phyloP scores from a whole-genome alignment of 2,888 invertebrate genomes.

The Diaperis boleti region DNA sequence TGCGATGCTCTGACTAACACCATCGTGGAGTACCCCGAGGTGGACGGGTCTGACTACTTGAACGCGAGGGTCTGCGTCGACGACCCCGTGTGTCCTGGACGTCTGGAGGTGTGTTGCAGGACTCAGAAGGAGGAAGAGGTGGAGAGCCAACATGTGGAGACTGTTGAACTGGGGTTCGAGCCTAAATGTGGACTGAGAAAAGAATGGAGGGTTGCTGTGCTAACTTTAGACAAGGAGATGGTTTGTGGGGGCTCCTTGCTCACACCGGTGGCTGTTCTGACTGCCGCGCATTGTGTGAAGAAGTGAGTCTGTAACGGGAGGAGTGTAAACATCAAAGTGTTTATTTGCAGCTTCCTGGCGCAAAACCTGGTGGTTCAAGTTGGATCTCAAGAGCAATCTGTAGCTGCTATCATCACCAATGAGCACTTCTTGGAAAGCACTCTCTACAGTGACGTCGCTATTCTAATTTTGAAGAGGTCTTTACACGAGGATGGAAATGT shows the following conservation, averaged over 20 bases:
- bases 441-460: constrained; percentile 77
- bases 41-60: constrained; percentile 76
- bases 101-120: constrained; percentile 78
- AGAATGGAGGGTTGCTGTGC: constrained; percentile 85
- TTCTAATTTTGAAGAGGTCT: constrained; percentile 72
- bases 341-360: constrained; percentile 36
- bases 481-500: constrained; percentile 75
- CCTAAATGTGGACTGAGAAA: constrained; percentile 74
- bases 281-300: constrained; percentile 81
- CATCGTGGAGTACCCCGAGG: constrained; percentile 52
- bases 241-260: constrained; percentile 88
- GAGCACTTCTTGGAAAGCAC: constrained; percentile 71
- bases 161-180: constrained; percentile 69
- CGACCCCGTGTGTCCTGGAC: constrained; percentile 72
- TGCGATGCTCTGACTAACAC: constrained; percentile 73
- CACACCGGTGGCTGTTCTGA: constrained; percentile 81
- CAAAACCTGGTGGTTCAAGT: constrained; percentile 64
- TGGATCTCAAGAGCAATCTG: constrained; percentile 75
- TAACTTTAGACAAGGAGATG: constrained; percentile 62
- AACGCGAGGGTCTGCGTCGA: constrained; percentile 77
- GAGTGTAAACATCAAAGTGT: not conserved
- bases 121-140: constrained; percentile 53
- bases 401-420: constrained; percentile 67
- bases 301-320: constrained; percentile 60
- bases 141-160: constrained; percentile 50